These are phyloP conservation scores for Loxodonta africana DNA, from an alignment of 2,113 vertebrate genomes.

Conservation along the genomic window DNA sequence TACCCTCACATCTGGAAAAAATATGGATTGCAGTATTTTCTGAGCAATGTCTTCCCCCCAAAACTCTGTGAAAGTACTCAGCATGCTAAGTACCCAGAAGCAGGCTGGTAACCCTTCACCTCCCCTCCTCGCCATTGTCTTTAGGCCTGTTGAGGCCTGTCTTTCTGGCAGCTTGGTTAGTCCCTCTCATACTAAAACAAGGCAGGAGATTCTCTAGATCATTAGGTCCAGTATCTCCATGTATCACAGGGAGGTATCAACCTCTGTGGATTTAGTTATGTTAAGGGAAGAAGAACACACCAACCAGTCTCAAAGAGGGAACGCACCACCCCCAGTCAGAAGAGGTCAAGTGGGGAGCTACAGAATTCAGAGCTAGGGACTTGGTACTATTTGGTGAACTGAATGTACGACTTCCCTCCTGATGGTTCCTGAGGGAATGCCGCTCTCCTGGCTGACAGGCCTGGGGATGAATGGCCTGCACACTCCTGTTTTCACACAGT, in stretches of 20 bases:
- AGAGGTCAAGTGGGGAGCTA: neutral
- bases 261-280: neutral
- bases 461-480: slow-evolving; percentile 69
- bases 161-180: neutral
- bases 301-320: neutral
- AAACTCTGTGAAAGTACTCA: slow-evolving; percentile 49
- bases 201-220: neutral
- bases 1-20: slow-evolving; percentile 79
- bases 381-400: slow-evolving; percentile 27
- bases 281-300: neutral
- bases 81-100: neutral
- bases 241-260: neutral
- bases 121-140: neutral
- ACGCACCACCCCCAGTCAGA: neutral
- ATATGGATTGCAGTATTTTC: slow-evolving; percentile 69
- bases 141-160: neutral
- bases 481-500: slow-evolving; percentile 82
- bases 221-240: neutral
- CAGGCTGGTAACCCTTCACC: neutral
- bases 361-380: neutral
- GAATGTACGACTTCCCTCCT: neutral
- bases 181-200: neutral
- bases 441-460: slow-evolving; percentile 70
- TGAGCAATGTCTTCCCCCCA: slow-evolving; percentile 9
- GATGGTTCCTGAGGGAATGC: slow-evolving; percentile 36